Evolutionary conservation across 2,113 vertebrate species (phyloP), one percentile per base, ranked within the genome.

Genomic region (Passer domesticus): DNA sequence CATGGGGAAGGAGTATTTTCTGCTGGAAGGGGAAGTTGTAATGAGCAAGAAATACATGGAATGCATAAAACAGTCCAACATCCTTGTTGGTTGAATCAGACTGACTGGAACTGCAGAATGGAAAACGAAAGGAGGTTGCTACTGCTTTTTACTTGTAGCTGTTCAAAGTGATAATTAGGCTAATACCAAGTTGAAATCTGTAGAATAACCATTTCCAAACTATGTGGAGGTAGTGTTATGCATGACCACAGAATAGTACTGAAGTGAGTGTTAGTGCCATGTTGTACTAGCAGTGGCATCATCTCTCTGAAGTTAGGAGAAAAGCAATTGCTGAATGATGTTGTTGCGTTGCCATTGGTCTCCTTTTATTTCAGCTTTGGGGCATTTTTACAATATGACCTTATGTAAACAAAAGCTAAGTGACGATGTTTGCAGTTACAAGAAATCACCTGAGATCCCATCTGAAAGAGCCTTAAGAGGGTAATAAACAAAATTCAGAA

Each of bases 121-220:
- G 91, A 95, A 97, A 95, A 89, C 1, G 52, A 89, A 96, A 96
- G 66, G 44, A 69, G 43, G 0, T 30, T 83, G 33, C n/a, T 77
- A 25, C 22, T 15, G 16, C 35, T 69, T 80, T 59, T 86, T 21
- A 19, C 4, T 9, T 72, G 25, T 25, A 74, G 16, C 24, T 70
- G 39, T 47, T 74, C 22, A n/a, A 33, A 64, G 23, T 59, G 70
- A 39, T 37, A 37, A 33, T 23, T 72, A 50, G 46, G 21, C 44
- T 82, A 50, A 67, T 25, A 78, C 14, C 28, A 88, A 64, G 12
- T 31, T 90, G 60, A 74, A 85, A 72, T 74, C 23, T 76, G 30
- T 75, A 47, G 17, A 80, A 18, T 66, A 86, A 30, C 44, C 2
- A 3, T 87, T 96, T 82, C 52, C 43, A 87, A 5, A 18, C 14